Percentiles rank a stretch among this genome's conserved stretches.
These are phyloP conservation scores for Rhabdornis inornatus DNA, from an alignment of 2,113 vertebrate genomes.

Conservation along the genomic window DNA sequence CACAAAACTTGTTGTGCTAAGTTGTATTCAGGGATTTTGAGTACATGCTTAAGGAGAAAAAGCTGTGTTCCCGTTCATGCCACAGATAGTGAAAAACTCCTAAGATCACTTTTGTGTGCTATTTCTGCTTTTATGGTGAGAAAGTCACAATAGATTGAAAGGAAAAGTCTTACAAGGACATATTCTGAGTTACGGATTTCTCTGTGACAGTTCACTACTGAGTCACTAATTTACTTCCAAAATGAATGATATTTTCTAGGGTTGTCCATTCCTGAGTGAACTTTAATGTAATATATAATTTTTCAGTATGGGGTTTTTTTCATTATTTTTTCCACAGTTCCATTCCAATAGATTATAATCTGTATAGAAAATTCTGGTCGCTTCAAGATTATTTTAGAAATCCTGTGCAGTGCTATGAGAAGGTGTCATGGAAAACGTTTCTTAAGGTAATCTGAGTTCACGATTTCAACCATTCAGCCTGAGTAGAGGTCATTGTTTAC, in stretches of 20 bases:
- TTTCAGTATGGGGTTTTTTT: neutral
- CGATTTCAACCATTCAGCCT: neutral
- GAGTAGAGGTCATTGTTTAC: neutral
- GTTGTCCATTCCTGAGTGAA: neutral
- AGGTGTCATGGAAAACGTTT: conserved; percentile 96
- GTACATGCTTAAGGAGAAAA: neutral
- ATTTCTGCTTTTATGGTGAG: neutral
- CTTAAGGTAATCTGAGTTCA: conserved; percentile 83
- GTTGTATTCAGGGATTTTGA: neutral
- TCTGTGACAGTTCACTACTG: neutral
- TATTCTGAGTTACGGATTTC: neutral
- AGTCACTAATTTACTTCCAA: neutral
- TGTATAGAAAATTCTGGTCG: conserved; percentile 99
- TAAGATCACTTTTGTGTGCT: neutral
- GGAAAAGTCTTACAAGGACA: neutral
- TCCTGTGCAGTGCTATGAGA: conserved; percentile 96
- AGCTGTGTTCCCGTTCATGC: neutral
- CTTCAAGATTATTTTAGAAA: conserved; percentile 98
- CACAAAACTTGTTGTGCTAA: neutral
- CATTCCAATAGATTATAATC: conserved; percentile 98
- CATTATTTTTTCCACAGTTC: conserved; percentile 71
- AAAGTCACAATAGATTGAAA: neutral
- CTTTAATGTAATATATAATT: neutral
- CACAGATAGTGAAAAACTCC: neutral
- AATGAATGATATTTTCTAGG: neutral